A percentile compares a stretch with the other conserved stretches of the same genome.
phyloP scores from a whole-genome alignment of 1,140 invertebrate species.

The Bilobella aurantiaca region DNA sequence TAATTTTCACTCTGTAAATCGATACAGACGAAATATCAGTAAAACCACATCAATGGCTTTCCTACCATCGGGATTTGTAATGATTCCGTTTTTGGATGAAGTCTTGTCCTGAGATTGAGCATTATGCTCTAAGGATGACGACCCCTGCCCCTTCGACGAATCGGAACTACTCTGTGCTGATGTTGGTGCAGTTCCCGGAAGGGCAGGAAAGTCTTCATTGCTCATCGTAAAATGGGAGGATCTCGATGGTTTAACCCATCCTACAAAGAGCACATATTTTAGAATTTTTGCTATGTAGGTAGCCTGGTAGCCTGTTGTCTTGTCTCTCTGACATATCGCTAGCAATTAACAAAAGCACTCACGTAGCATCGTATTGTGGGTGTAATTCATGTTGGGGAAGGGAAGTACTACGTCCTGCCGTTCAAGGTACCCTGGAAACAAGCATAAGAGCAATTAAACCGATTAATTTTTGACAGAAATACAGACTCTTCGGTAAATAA shows the following conservation, averaged over 20 bases:
- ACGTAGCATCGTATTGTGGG: slow-evolving; percentile 26
- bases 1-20: too few species aligned
- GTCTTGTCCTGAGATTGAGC: slow-evolving; percentile 24
- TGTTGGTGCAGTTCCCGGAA: slow-evolving; percentile 53
- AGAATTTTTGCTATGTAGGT: too few species aligned
- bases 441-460: too few species aligned
- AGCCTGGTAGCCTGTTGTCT: too few species aligned
- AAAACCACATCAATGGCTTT: slow-evolving; percentile 13
- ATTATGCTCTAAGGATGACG: neutral
- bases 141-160: slow-evolving; percentile 1
- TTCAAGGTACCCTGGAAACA: too few species aligned
- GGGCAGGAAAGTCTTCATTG: slow-evolving; percentile 95
- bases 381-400: neutral
- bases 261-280: slow-evolving; percentile 46
- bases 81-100: slow-evolving; percentile 66
- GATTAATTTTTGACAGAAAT: too few species aligned
- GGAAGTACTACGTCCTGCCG: too few species aligned
- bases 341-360: slow-evolving; percentile 36
- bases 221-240: slow-evolving; percentile 91
- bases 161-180: slow-evolving; percentile 22
- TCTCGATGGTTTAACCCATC: slow-evolving; percentile 89
- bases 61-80: slow-evolving; percentile 83
- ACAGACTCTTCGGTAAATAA: too few species aligned
- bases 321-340: neutral
- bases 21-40: neutral